Percentiles rank a stretch among this genome's conserved stretches.
Conservation (phyloP, 2,797 vertebrate species). For the Hafferia zeledoni region DNA sequence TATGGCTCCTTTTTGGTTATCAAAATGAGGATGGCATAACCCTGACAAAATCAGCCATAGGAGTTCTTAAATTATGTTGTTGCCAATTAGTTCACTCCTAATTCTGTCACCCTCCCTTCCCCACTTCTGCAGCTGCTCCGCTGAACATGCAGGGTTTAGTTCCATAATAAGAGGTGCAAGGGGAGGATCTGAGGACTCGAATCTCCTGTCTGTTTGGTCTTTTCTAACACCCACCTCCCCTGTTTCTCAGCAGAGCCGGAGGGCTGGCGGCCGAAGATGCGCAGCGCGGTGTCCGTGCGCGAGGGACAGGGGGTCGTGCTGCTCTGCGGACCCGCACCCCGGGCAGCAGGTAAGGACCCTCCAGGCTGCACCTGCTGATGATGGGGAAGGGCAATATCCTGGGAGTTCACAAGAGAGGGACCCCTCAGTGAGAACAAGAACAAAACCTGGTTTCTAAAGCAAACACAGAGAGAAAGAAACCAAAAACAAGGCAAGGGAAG, state of each 20-base stretch:
- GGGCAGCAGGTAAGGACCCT: slow-evolving; percentile 86
- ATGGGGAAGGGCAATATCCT: rapidly evolving
- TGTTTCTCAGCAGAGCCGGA: slow-evolving; percentile 83
- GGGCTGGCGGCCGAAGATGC: slow-evolving; percentile 85
- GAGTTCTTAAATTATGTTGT: not conserved
- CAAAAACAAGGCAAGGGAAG: not conserved
- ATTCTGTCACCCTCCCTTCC: not conserved
- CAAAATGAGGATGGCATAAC: not conserved
- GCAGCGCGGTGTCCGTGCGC: slow-evolving; percentile 90
- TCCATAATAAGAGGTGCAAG: rapidly evolving
- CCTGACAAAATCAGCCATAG: not conserved
- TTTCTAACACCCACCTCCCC: not conserved
- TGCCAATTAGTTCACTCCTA: not conserved
- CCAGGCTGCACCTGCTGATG: rapidly evolving
- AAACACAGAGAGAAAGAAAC: not conserved
- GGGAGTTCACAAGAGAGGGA: not conserved
- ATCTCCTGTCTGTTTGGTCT: rapidly evolving
- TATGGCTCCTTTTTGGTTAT: not conserved
- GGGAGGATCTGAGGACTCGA: rapidly evolving
- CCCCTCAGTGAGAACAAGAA: too few relatives aligned
- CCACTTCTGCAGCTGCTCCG: rapidly evolving
- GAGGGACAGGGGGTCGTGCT: slow-evolving; percentile 95
- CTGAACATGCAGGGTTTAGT: rapidly evolving
- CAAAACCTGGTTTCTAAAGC: rapidly evolving
- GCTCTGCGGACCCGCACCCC: slow-evolving; percentile 86